These are phyloP conservation scores for Papilio gigon DNA, from an alignment of 2,888 invertebrate genomes.

Conservation along the genomic window DNA sequence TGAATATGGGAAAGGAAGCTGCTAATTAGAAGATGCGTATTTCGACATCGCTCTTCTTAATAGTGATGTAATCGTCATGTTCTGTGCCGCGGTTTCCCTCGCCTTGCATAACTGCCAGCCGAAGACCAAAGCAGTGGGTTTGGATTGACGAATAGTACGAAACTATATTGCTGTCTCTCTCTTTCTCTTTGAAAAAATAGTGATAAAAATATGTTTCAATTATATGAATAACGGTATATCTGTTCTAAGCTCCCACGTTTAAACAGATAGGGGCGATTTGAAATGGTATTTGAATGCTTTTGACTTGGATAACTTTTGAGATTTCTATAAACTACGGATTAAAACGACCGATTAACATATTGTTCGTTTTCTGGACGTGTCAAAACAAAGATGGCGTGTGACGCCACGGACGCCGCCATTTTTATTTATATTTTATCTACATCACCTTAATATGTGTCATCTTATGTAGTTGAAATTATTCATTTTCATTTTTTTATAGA, in stretches of 20 bases:
- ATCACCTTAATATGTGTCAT: too few relatives aligned
- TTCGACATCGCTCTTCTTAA: slow-evolving; percentile 24
- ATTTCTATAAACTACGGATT: background rate
- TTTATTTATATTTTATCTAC: too few relatives aligned
- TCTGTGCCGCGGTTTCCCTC: slow-evolving; percentile 20
- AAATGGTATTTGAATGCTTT: background rate
- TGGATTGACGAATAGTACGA: too few relatives aligned
- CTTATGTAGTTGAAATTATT: too few relatives aligned
- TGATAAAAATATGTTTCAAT: too few relatives aligned
- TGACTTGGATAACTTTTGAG: background rate
- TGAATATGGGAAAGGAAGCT: slow-evolving; percentile 37
- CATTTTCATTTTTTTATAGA: too few relatives aligned
- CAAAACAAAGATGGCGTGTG: background rate
- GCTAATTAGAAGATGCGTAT: slow-evolving; percentile 37
- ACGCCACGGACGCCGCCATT: background rate
- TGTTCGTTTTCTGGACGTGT: background rate
- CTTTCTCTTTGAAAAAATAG: too few relatives aligned
- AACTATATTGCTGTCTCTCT: too few relatives aligned
- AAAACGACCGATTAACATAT: background rate
- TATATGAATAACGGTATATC: too few relatives aligned
- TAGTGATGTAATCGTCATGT: slow-evolving; percentile 29
- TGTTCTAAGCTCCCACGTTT: slow-evolving; percentile 12
- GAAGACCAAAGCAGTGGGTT: too few relatives aligned
- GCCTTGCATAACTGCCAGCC: slow-evolving; percentile 27
- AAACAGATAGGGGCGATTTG: background rate